phyloP scores from a whole-genome alignment of 2,113 vertebrate species.

The Nipponia nippon region DNA sequence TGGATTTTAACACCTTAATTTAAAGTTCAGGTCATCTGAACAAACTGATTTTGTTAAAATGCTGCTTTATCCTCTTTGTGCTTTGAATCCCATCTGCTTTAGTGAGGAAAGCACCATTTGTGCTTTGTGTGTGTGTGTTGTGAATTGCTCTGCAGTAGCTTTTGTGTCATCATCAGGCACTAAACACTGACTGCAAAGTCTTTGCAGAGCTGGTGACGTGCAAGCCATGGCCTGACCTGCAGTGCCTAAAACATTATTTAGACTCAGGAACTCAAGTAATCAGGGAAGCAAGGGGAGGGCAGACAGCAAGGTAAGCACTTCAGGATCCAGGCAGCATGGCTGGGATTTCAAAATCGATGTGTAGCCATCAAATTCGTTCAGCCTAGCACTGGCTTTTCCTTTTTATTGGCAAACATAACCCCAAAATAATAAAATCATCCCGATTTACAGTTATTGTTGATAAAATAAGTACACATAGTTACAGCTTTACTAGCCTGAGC shows the following conservation, averaged over 20 bases:
- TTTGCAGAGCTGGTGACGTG: not conserved
- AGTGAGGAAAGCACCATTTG: not conserved
- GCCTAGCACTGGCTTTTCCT: not conserved
- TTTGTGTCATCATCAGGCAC: not conserved
- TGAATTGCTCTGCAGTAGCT: not conserved
- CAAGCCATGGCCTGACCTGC: not conserved
- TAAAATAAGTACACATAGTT: not conserved
- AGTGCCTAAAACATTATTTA: not conserved
- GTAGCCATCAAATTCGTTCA: not conserved
- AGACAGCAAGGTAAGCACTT: not conserved
- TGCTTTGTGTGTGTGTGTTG: not conserved
- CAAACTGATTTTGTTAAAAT: not conserved
- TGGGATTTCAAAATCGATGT: not conserved
- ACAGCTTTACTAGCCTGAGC: not conserved
- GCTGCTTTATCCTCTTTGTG: not conserved
- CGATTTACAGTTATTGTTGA: not conserved
- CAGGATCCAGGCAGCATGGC: not conserved
- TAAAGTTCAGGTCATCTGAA: not conserved
- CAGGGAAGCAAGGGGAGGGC: not conserved
- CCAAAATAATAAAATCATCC: not conserved
- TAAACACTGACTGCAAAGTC: not conserved
- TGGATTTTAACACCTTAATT: not conserved
- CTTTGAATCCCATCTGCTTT: not conserved
- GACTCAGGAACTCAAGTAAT: not conserved
- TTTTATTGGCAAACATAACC: not conserved